A percentile compares a stretch with the other conserved stretches of the same genome.
Conservation (phyloP, 1,140 invertebrate genomes). For the Drosophila santomea region DNA sequence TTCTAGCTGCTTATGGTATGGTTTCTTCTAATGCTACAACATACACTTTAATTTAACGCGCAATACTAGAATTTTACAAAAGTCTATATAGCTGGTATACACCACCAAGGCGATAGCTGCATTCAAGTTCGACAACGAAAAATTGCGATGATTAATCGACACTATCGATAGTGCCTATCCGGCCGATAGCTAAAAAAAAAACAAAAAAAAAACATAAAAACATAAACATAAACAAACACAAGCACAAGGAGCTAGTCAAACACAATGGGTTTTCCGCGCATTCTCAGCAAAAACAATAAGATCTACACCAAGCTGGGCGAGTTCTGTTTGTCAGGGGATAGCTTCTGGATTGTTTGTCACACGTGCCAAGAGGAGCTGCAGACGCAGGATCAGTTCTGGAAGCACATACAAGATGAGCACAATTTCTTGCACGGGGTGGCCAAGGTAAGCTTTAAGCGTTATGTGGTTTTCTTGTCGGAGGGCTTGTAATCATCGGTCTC, state of each 20-base stretch:
- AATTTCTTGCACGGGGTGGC: slow-evolving; percentile 77
- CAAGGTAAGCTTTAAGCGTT: slow-evolving; percentile 42
- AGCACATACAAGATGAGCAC: slow-evolving; percentile 82
- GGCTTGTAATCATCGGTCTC: background rate
- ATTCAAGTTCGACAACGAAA: background rate
- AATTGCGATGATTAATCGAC: background rate
- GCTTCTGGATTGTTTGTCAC: slow-evolving; percentile 81
- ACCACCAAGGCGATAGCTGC: too few species aligned
- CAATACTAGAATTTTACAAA: too few species aligned
- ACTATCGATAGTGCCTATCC: background rate
- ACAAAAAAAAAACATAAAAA: slow-evolving; percentile 2
- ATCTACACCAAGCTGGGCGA: slow-evolving; percentile 82
- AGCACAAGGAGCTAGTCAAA: slow-evolving; percentile 20
- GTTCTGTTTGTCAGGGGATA: slow-evolving; percentile 78
- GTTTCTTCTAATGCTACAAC: too few species aligned
- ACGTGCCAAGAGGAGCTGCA: slow-evolving; percentile 81
- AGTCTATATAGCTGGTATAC: too few species aligned
- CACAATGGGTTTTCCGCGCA: slow-evolving; percentile 80
- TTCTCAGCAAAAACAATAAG: slow-evolving; percentile 83
- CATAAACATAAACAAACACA: slow-evolving; percentile 48
- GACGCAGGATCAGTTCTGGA: slow-evolving; percentile 82
- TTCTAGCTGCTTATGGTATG: too few species aligned
- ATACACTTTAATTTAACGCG: too few species aligned
- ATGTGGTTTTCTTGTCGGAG: background rate
- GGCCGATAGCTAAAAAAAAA: slow-evolving; percentile 6